Percentiles rank a stretch among this genome's conserved stretches.
Evolutionary conservation across 1,140 invertebrate genomes (phyloP).

Genomic region (Psilanteris sp.): DNA sequence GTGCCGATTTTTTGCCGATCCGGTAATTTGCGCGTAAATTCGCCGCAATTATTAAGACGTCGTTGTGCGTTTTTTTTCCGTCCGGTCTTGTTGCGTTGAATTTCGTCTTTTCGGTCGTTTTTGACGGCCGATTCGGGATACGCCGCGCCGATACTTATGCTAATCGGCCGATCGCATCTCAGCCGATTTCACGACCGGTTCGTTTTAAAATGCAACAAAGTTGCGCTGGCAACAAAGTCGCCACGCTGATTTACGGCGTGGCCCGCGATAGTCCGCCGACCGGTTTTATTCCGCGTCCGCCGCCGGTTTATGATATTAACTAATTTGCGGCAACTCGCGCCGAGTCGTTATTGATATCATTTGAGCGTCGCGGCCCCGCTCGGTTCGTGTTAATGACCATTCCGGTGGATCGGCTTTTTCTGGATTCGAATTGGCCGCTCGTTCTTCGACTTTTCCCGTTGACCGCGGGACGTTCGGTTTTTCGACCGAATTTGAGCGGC

Average conservation of each 20-base stretch:
- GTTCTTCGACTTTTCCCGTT: too few relatives aligned
- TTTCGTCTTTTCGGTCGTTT: constrained; percentile 13
- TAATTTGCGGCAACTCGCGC: constrained; percentile 14
- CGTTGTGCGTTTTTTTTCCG: too few relatives aligned
- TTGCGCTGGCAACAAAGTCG: constrained; percentile 30
- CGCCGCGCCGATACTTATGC: constrained; percentile 32
- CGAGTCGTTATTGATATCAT: constrained; percentile 31
- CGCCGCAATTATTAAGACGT: neutral
- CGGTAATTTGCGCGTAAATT: too few relatives aligned
- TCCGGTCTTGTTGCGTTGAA: too few relatives aligned
- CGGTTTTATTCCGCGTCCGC: constrained; percentile 16
- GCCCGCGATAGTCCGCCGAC: constrained; percentile 16
- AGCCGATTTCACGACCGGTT: constrained; percentile 49
- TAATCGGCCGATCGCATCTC: constrained; percentile 39
- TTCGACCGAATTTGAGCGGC: too few relatives aligned
- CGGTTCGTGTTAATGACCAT: neutral
- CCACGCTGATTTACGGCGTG: constrained; percentile 29
- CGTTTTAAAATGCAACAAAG: constrained; percentile 44
- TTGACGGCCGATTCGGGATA: constrained; percentile 7
- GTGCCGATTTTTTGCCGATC: too few relatives aligned
- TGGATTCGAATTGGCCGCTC: too few relatives aligned
- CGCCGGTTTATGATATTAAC: constrained; percentile 21
- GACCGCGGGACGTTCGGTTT: too few relatives aligned
- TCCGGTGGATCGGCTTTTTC: too few relatives aligned
- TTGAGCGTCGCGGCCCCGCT: constrained; percentile 3